These are phyloP conservation scores for Xiphias gladius DNA, from an alignment of 2,113 vertebrate genomes.

Conservation along the genomic window DNA sequence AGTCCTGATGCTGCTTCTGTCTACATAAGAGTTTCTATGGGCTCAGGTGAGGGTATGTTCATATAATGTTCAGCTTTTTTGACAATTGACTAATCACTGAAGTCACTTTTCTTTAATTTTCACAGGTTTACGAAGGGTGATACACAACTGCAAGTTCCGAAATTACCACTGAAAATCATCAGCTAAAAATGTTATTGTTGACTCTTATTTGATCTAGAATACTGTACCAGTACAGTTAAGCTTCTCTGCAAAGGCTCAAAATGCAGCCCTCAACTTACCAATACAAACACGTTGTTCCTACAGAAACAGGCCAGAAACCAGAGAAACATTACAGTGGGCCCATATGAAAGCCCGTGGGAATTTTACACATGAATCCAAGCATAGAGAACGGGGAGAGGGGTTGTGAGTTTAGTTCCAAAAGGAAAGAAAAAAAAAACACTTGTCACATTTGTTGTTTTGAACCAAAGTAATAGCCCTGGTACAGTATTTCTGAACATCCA, in stretches of 20 bases:
- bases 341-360: slow-evolving; percentile 18
- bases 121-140: not conserved
- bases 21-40: not conserved
- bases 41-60: not conserved
- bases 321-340: slow-evolving; percentile 15
- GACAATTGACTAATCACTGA: not conserved
- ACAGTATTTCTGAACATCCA: not conserved
- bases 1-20: not conserved
- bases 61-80: not conserved
- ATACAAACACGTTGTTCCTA: slow-evolving; percentile 25
- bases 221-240: not conserved
- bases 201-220: not conserved
- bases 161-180: not conserved
- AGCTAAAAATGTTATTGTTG: not conserved
- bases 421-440: not conserved
- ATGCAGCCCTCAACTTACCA: not conserved
- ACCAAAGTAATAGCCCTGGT: not conserved
- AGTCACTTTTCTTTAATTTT: not conserved
- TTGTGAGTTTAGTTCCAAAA: slow-evolving; percentile 16
- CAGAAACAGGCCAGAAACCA: slow-evolving; percentile 24
- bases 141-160: not conserved
- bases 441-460: slow-evolving; percentile 1
- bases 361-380: slow-evolving; percentile 22
- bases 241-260: slow-evolving; percentile 16
- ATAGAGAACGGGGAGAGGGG: too few relatives aligned